Evolutionary conservation across 2,113 vertebrate species (phyloP).

Genomic region (Tachysurus vachellii): DNA sequence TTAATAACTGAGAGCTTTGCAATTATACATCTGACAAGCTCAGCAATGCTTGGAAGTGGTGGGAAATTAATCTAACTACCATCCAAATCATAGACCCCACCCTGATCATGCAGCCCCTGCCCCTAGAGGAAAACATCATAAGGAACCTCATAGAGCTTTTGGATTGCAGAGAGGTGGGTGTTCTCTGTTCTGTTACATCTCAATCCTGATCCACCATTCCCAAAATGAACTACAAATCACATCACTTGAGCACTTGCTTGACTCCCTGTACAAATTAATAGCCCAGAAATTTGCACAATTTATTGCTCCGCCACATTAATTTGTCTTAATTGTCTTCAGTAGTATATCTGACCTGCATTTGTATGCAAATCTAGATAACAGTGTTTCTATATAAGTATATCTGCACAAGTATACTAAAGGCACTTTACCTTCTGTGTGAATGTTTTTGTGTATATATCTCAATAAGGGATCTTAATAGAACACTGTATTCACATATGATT

Average conservation of each 20-base stretch:
- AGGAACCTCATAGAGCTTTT: not conserved
- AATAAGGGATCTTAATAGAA: not conserved
- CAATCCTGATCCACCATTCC: not conserved
- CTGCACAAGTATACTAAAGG: not conserved
- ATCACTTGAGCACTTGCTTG: not conserved
- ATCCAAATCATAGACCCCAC: not conserved
- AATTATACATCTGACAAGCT: not conserved
- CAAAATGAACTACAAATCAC: not conserved
- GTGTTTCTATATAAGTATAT: not conserved
- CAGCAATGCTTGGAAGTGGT: too few relatives aligned
- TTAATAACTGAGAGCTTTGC: not conserved
- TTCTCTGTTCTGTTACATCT: not conserved
- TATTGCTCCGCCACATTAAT: not conserved
- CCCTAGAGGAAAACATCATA: too few relatives aligned
- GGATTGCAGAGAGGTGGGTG: not conserved
- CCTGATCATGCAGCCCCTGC: not conserved
- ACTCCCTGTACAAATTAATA: not conserved
- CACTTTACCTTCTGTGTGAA: not conserved
- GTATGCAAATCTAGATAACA: not conserved
- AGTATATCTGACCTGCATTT: not conserved
- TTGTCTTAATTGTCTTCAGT: not conserved
- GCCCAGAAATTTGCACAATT: not conserved
- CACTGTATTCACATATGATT: not conserved
- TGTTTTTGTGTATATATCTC: not conserved
- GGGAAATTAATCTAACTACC: too few relatives aligned